Base-by-base conservation (phyloP, 2,888 invertebrate species). In the Parochlus steinenii region DNA sequence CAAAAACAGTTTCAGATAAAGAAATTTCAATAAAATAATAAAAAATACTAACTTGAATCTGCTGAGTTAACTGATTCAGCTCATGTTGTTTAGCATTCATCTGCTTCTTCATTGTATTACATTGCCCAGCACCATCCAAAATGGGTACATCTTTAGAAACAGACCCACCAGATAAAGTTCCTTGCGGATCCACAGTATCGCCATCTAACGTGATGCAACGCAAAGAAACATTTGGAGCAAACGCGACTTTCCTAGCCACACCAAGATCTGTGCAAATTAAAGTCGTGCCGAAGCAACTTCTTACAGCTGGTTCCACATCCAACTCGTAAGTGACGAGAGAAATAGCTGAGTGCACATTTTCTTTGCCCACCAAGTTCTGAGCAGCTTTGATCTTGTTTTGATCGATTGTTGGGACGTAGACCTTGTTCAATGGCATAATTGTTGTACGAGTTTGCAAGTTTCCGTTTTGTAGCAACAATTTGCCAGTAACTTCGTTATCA, bases 351-450 rank as follows among this genome's bases (percentile, higher is more conserved):
- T 73, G 67, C 1, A 87, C 87, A 55, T 86, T 85, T 35, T 80
- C 76, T 6, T 67, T 59, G 0, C 92, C 92, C 25, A 77, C 79
- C 45, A 83, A 55, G 16, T 65, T 58, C 55, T 85, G 70, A 4
- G 92, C 92, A 17, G 64, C 55, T 20, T 63, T 56, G 7, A 87
- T 56, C 1, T 64, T 67, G 18, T 58, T 51, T 0, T 52, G 46
- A 45, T 74, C 69, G 42, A 93, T 72, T 39, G 63, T 52, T 41
- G 63, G 55, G 0, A 71, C 70, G 18, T 63, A 54, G 45, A 95
- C 86, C 64, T 86, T 85, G 63, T 89, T 90, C 43, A 95, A 68
- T 15, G 93, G 93, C 40, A 93, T 80, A 51, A 93, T 73, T 37
- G 90, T 93, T 35, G 78, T 77, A 39, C 92, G 69, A 12, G 69